Conservation (phyloP, 2,797 vertebrate genomes). For the Helarctos malayanus region DNA sequence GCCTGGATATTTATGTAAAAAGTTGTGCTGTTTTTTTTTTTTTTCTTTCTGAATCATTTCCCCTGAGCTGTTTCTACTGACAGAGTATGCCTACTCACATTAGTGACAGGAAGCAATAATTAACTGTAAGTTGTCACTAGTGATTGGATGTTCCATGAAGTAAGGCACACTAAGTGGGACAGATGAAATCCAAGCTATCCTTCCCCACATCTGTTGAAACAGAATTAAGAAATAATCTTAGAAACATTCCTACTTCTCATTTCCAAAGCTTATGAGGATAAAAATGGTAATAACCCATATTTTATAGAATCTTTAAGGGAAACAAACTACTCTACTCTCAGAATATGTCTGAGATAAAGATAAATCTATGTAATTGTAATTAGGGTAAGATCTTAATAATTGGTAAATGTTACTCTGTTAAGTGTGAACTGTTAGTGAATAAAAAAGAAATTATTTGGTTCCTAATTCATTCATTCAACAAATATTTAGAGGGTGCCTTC, state of each 20-base stretch:
- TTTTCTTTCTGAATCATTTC: constrained; percentile 75
- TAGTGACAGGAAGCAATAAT: constrained; percentile 82
- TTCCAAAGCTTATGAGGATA: constrained; percentile 42
- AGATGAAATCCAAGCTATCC: constrained; percentile 3
- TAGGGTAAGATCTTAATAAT: constrained; percentile 8
- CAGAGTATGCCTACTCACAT: constrained; percentile 88
- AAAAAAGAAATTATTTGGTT: background rate
- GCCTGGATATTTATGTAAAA: constrained; percentile 54
- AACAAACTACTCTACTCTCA: background rate
- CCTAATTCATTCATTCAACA: constrained; percentile 9
- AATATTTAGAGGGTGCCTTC: background rate
- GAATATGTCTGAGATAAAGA: constrained; percentile 25
- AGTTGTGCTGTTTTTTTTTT: constrained; percentile 52
- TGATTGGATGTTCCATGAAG: constrained; percentile 54
- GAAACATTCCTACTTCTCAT: constrained; percentile 20
- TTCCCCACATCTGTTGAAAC: background rate
- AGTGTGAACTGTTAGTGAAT: background rate
- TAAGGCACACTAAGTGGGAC: constrained; percentile 38
- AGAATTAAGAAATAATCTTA: background rate
- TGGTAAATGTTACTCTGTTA: background rate
- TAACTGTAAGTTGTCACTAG: constrained; percentile 74
- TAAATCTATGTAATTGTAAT: background rate
- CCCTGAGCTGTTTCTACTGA: constrained; percentile 83
- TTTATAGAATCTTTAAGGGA: background rate
- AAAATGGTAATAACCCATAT: constrained; percentile 41